Percentiles rank a stretch among this genome's conserved stretches.
phyloP scores from a whole-genome alignment of 2,113 vertebrate species.

The Engystomops pustulosus region DNA sequence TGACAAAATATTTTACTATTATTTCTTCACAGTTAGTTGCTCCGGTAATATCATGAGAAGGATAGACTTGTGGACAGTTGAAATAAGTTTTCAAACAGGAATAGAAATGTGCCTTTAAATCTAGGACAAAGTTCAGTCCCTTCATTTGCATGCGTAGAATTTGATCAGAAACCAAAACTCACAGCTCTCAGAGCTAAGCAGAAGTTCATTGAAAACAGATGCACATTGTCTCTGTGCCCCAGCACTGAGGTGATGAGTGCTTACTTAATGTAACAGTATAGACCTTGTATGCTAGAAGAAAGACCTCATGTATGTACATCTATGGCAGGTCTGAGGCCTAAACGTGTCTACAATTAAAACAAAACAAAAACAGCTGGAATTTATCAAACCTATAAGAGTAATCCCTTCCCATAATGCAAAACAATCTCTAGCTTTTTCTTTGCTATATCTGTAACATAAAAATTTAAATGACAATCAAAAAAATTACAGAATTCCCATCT shows the following conservation, averaged over 20 bases:
- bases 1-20: neutral
- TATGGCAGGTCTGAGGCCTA: neutral
- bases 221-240: neutral
- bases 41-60: neutral
- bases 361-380: neutral
- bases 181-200: neutral
- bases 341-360: neutral
- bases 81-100: neutral
- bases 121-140: neutral
- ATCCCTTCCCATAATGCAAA: neutral
- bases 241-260: constrained; percentile 10
- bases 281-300: neutral
- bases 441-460: too few species aligned
- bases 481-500: too few species aligned
- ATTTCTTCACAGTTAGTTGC: neutral
- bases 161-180: constrained; percentile 1
- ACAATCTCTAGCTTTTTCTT: too few species aligned
- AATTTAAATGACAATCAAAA: too few species aligned
- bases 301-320: neutral
- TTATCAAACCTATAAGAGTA: neutral
- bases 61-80: neutral
- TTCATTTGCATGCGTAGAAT: constrained; percentile 27
- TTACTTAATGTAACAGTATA: neutral
- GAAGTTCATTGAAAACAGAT: constrained; percentile 37
- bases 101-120: neutral